phyloP scores from a whole-genome alignment of 1,140 invertebrate species.

The Hyles euphorbiae region DNA sequence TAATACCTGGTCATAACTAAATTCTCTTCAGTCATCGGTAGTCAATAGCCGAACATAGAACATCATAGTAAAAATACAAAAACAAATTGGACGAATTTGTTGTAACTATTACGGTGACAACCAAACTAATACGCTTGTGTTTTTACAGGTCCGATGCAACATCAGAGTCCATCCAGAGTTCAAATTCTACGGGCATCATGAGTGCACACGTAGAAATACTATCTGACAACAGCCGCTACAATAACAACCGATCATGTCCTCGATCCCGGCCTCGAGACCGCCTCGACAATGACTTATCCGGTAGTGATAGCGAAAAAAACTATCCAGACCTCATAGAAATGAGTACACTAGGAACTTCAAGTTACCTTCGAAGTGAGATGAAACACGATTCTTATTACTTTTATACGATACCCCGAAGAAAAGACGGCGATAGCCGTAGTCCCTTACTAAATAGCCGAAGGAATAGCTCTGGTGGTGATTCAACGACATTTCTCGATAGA shows the following conservation, averaged over 20 bases:
- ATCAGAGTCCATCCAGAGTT: conserved; percentile 59
- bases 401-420: conserved; percentile 78
- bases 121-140: not conserved
- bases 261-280: conserved; percentile 57
- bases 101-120: too few relatives aligned
- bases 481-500: conserved; percentile 49
- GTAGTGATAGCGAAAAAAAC: conserved; percentile 78
- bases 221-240: conserved; percentile 71
- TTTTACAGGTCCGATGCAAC: conserved; percentile 60
- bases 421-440: conserved; percentile 81
- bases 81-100: not conserved
- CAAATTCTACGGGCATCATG: conserved; percentile 56
- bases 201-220: conserved; percentile 66
- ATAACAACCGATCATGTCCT: conserved; percentile 55
- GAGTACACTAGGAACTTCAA: conserved; percentile 72
- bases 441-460: conserved; percentile 76
- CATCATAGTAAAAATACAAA: too few relatives aligned
- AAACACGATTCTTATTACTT: conserved; percentile 71
- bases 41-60: too few relatives aligned
- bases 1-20: too few relatives aligned
- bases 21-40: too few relatives aligned
- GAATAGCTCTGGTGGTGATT: conserved; percentile 68
- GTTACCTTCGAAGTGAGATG: conserved; percentile 53
- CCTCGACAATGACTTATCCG: conserved; percentile 75
- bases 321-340: conserved; percentile 83